Percentiles rank a stretch among this genome's conserved stretches.
phyloP scores from a whole-genome alignment of 1,140 invertebrate genomes.

The Cryptotermes secundus region DNA sequence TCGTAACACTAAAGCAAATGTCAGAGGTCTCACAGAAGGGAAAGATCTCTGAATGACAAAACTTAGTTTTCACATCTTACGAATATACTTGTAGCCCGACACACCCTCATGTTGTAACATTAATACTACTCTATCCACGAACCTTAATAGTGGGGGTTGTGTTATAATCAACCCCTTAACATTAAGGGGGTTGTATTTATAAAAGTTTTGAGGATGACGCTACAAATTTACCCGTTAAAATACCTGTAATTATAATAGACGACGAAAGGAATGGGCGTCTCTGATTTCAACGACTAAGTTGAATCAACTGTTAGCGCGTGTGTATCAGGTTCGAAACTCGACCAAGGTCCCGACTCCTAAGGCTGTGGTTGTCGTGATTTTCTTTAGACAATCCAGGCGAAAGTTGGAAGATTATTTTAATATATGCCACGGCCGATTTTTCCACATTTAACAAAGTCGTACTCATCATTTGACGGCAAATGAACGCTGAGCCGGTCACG shows the following conservation, averaged over 20 bases:
- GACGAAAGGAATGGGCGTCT: background rate
- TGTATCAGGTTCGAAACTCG: too few relatives aligned
- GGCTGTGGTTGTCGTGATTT: too few relatives aligned
- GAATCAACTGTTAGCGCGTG: too few relatives aligned
- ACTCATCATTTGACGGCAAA: too few relatives aligned
- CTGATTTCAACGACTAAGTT: too few relatives aligned
- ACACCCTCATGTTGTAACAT: background rate
- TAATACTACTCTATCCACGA: background rate
- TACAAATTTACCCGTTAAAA: background rate
- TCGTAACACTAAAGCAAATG: background rate
- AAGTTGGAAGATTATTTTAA: too few relatives aligned
- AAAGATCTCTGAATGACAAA: background rate
- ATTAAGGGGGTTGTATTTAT: background rate
- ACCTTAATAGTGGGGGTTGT: background rate
- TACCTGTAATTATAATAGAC: background rate
- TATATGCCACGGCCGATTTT: too few relatives aligned
- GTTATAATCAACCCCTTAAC: background rate
- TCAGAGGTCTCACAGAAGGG: background rate
- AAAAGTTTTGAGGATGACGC: background rate
- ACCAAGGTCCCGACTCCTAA: too few relatives aligned
- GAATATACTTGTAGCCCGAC: too few relatives aligned
- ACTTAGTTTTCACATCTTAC: background rate
- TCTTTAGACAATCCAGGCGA: too few relatives aligned
- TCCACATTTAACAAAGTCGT: too few relatives aligned
- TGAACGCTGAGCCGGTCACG: too few relatives aligned